phyloP scores from a whole-genome alignment of 2,113 vertebrate species.

The Colistium nudipinnis region DNA sequence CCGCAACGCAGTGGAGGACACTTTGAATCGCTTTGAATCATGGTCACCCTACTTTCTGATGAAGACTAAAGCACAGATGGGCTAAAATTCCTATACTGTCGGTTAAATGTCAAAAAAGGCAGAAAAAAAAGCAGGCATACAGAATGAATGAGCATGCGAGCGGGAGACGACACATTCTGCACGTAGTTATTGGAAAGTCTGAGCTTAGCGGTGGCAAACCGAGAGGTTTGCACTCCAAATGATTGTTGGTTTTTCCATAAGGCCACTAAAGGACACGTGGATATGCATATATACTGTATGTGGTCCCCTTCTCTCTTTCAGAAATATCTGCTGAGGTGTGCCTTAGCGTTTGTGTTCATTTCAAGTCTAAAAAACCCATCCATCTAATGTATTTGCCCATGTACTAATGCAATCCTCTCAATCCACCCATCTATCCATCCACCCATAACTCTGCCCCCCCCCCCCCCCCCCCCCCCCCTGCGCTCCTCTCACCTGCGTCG shows the following conservation, averaged over 20 bases:
- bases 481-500: constrained; percentile 19
- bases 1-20: constrained; percentile 25
- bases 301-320: not conserved
- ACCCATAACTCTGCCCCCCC: constrained; percentile 17
- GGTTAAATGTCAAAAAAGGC: constrained; percentile 7
- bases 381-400: constrained; percentile 19
- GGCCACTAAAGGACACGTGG: constrained; percentile 35
- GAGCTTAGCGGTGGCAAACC: constrained; percentile 55
- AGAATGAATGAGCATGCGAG: constrained; percentile 27
- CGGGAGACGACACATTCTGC: constrained; percentile 63
- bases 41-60: constrained; percentile 8
- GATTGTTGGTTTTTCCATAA: constrained; percentile 67
- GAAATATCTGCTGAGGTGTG: constrained; percentile 24
- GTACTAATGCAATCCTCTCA: constrained; percentile 10
- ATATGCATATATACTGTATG: constrained; percentile 23
- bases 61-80: constrained; percentile 10
- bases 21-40: constrained; percentile 19
- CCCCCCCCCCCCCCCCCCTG: constrained; percentile 35
- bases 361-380: constrained; percentile 7
- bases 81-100: constrained; percentile 4
- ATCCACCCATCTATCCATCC: constrained; percentile 2
- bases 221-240: constrained; percentile 62
- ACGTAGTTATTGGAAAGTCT: constrained; percentile 68
- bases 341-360: constrained; percentile 16
- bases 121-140: constrained; percentile 10